Evolutionary conservation across 2,888 invertebrate genomes (phyloP), one percentile per base, ranked within the genome.

Genomic region (Drosophila parthenogenetica): DNA sequence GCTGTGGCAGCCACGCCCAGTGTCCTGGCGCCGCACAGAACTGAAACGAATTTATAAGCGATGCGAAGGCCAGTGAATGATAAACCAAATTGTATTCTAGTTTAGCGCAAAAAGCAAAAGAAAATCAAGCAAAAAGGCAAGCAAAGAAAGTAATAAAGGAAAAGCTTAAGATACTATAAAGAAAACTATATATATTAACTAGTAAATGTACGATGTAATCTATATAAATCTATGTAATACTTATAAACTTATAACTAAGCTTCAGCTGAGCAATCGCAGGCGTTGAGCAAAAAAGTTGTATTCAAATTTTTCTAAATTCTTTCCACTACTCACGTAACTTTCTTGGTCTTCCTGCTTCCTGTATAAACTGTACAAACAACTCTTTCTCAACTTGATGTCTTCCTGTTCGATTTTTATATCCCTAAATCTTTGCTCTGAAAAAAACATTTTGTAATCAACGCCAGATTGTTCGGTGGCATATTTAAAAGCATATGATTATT

Each of bases 31-130:
- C 90, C 91, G 71, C 90, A 91, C 80, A 90, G 92, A 88, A 92
- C 92, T 90, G 92, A 92, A 91, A 92, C 92, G 85, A 92, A 92
- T 91, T 90, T 92, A 90, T 92, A 92, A 91, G 73, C 14, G 54
- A 32, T 19, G 37, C 43, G 29, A 40, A 13, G 22, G 37, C 29
- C 25, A 17, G 37, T 17, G 45, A 46, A 17, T n/a, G 35, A 48
- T 22, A 75, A 82, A 81, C 80, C 85, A 74, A 85, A 77, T 57
- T 85, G 83, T 83, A 83, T 83, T 83, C 82, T 83, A 83, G 85
- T 74, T 71, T 73, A 83, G 79, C 42, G 66, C 49, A 64, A 50
- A 45, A 37, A 10, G 22, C 42, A 14, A 42, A 16, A 37, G 53
- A 22, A 13, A 43, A 3, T 19, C 46, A 32, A 40, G 32, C 22